Evolutionary conservation across 2,797 vertebrate genomes (phyloP), one percentile per base, ranked within the genome.

Genomic region (Pipistrellus kuhlii): DNA sequence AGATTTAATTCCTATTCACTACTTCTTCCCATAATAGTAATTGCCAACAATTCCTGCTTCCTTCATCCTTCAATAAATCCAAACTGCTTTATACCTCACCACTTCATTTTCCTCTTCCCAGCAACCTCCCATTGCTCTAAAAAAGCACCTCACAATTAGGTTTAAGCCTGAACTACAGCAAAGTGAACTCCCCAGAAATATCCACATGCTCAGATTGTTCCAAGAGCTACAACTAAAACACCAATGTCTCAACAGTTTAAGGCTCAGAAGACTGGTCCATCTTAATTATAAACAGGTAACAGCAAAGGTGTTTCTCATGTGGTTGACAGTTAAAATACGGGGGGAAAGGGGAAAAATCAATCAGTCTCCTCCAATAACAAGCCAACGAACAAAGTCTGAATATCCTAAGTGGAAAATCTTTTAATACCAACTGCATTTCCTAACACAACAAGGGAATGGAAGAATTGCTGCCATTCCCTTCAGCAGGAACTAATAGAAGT

Each of bases 221-320:
- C 55, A 84, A 89, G 53, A 86, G 85, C 59, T 72, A 57, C 85
- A 94, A 69, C 69, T 51, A 76, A 23, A 93, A 57, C 23, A 46
- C 75, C 71, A 73, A 32, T 81, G 90, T 88, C 93, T 95, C 66
- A 80, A 95, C 44, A 88, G 21, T 85, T 15, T 35, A 80, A 85
- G 77, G 64, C 77, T 85, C 62, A 27, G 72, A 91, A 75, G 57
- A 41, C 48, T 51, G 12, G 12, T 15, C 38, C 10, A 27, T 6
- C 23, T 46, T 88, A 66, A 62, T 44, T 78, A 83, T 51, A 59
- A 86, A 83, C 18, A 75, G 62, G 46, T 73, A 85, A 84, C 15
- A 69, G 71, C 62, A 80, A 90, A 94, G n/a, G 66, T 25, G 68
- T 57, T 41, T n/a, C 9, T 77, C 57, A 81, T 59, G 32, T 62